Evolutionary conservation across 2,888 invertebrate species (phyloP).

Genomic region (Trissolcus japonicus): DNA sequence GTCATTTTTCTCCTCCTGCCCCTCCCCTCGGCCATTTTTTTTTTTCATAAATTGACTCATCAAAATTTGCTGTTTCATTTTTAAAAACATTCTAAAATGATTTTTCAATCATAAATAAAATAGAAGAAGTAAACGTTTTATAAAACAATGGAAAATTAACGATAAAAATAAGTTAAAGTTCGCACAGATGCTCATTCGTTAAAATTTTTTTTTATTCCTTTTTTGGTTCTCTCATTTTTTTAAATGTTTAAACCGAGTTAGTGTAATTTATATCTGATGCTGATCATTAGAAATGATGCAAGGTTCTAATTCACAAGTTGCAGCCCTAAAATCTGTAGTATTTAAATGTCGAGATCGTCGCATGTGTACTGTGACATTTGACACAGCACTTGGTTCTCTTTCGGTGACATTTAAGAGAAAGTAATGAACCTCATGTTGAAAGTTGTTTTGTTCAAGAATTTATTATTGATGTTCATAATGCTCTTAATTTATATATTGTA

Average conservation of each 20-base stretch:
- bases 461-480: conserved; percentile 4
- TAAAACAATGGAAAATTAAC: no score
- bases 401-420: conserved; percentile 26
- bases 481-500: background rate
- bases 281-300: no score
- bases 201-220: background rate
- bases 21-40: background rate
- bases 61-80: no score
- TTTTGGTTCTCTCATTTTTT: background rate
- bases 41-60: background rate
- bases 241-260: background rate
- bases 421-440: background rate
- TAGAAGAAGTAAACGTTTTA: no score
- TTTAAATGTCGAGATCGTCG: conserved; percentile 15
- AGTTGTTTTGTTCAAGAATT: no score
- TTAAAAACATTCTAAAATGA: no score
- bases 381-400: conserved; percentile 19
- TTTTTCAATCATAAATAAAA: no score
- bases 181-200: no score
- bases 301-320: background rate
- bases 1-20: background rate
- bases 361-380: conserved; percentile 26
- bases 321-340: conserved; percentile 14
- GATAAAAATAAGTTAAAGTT: no score
- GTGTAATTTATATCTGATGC: no score